A percentile compares a stretch with the other conserved stretches of the same genome.
These are phyloP conservation scores for Corvus cornix DNA, from an alignment of 2,113 vertebrate species.

Conservation along the genomic window DNA sequence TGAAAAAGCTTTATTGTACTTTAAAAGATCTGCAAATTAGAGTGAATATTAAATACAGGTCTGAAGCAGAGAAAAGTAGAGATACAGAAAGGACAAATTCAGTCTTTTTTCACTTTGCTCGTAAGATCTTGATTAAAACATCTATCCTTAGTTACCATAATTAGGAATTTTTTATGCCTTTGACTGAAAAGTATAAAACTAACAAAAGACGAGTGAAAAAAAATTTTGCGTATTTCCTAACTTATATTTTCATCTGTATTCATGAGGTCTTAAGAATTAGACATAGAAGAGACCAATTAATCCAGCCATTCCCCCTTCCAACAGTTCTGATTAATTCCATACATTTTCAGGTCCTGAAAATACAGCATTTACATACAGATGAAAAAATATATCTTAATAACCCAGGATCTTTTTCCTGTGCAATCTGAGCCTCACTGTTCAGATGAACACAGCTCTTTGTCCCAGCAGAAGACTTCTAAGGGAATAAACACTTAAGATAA, in stretches of 20 bases:
- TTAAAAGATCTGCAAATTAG: neutral
- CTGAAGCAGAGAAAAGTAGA: neutral
- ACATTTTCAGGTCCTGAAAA: conserved; percentile 13
- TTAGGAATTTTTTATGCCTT: neutral
- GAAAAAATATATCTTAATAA: conserved; percentile 38
- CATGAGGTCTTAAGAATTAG: neutral
- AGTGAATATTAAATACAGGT: neutral
- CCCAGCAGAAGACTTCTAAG: neutral
- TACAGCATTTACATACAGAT: conserved; percentile 5
- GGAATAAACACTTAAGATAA: neutral
- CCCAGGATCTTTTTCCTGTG: neutral
- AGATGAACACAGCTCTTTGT: neutral
- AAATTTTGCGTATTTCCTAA: neutral
- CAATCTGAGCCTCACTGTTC: neutral
- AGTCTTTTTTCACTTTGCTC: neutral
- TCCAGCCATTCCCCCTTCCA: neutral
- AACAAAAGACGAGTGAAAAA: neutral
- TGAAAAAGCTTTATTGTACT: neutral
- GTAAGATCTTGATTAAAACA: neutral
- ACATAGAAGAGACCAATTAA: conserved; percentile 6
- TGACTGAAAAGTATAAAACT: neutral
- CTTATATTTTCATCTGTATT: conserved; percentile 14
- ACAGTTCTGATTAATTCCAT: conserved; percentile 9
- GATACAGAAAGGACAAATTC: neutral
- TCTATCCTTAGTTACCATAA: neutral